Base-by-base conservation (phyloP, 2,113 vertebrate genomes). In the Elephantulus edwardii region DNA sequence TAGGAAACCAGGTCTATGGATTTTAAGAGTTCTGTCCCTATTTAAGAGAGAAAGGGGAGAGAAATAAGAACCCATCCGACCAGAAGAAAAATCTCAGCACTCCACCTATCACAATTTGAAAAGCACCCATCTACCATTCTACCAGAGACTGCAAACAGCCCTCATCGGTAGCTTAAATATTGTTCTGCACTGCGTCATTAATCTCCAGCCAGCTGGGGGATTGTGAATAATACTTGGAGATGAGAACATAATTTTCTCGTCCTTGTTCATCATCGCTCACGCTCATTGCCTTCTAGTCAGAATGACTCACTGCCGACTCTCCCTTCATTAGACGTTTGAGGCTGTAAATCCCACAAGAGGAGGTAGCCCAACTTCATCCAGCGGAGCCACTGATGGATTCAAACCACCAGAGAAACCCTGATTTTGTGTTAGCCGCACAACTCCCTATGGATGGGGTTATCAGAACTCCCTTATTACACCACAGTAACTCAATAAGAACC, bases 401-500 rank as follows among this genome's bases (percentile, higher is more conserved):
- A n/a, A n/a, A n/a, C n/a, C n/a, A n/a, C n/a, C n/a, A n/a, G n/a
- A n/a, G n/a, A n/a, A n/a, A n/a, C n/a, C n/a, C n/a, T n/a, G n/a
- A n/a, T n/a, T n/a, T n/a, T n/a, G n/a, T n/a, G n/a, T n/a, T n/a
- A n/a, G n/a, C n/a, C n/a, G n/a, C n/a, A n/a, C n/a, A n/a, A n/a
- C n/a, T n/a, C n/a, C n/a, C n/a, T n/a, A n/a, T n/a, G n/a, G n/a
- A n/a, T n/a, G n/a, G n/a, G n/a, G n/a, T n/a, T n/a, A n/a, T n/a
- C n/a, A n/a, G n/a, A n/a, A n/a, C n/a, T n/a, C n/a, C n/a, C n/a
- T n/a, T n/a, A n/a, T n/a, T 56, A 46, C 8, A 30, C 19, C 52
- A 88, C 13, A 48, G 1, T 83, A 60, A 16, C 64, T 80, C 74
- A 86, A 19, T 56, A 89, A 28, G 60, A 96, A 33, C 42, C 40